Conservation (phyloP, 2,797 vertebrate species). For the Hoplostethus atlanticus region DNA sequence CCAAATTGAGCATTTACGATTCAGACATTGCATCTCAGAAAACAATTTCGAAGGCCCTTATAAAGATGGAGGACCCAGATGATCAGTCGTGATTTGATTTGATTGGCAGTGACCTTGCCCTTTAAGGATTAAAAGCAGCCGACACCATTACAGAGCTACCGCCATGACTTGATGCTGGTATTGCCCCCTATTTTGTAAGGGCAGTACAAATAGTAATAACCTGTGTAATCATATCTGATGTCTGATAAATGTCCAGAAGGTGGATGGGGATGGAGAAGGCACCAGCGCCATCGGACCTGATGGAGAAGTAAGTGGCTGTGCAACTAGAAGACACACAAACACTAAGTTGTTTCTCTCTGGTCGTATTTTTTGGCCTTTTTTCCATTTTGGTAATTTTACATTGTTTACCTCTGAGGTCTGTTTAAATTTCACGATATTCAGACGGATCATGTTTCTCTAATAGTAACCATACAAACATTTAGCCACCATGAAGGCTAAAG, state of each 20-base stretch:
- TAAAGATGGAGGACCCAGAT: no score
- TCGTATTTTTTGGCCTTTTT: no score
- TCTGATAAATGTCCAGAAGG: conserved; percentile 83
- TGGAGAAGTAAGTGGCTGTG: conserved; percentile 89
- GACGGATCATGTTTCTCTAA: no score
- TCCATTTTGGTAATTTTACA: no score
- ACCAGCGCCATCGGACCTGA: conserved; percentile 93
- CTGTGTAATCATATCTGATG: neutral
- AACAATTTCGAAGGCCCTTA: no score
- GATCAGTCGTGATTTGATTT: no score
- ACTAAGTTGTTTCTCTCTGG: neutral
- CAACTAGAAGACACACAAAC: neutral
- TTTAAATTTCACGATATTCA: no score
- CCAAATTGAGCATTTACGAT: neutral
- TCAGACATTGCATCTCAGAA: no score
- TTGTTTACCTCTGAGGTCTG: no score
- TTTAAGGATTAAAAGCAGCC: neutral
- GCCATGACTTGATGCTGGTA: neutral
- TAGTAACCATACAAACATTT: no score
- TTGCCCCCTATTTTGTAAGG: neutral
- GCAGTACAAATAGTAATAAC: neutral
- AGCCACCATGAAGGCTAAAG: no score
- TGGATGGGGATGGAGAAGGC: conserved; percentile 92
- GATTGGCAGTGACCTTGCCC: neutral
- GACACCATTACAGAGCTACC: neutral